Evolutionary conservation across 2,113 vertebrate species (phyloP).

Genomic region (Equus przewalskii): DNA sequence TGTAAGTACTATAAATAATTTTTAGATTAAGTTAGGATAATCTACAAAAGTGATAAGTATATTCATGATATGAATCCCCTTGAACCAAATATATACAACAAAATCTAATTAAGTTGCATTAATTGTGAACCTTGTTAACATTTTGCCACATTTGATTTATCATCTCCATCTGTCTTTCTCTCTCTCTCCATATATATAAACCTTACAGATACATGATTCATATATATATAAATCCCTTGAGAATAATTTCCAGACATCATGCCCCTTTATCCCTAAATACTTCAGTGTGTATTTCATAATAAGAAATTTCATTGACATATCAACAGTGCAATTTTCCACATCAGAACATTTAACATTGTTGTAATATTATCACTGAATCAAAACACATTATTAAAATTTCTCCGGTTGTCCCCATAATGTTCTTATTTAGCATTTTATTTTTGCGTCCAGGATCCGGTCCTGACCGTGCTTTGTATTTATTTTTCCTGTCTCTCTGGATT

Average conservation of each 20-base stretch:
- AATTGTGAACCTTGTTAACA: neutral
- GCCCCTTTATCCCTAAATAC: neutral
- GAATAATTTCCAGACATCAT: slow-evolving; percentile 17
- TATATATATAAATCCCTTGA: neutral
- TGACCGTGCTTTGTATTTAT: neutral
- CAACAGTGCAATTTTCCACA: slow-evolving; percentile 19
- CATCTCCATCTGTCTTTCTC: neutral
- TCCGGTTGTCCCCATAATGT: neutral
- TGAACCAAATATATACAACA: neutral
- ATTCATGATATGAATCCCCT: neutral
- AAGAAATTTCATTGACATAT: neutral
- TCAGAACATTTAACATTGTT: neutral
- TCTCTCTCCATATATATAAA: neutral
- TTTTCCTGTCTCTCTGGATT: neutral
- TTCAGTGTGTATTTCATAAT: neutral
- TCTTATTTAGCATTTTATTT: slow-evolving; percentile 15
- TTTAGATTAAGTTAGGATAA: slow-evolving; percentile 35
- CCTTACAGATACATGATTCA: neutral
- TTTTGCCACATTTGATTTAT: neutral
- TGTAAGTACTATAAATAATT: slow-evolving; percentile 90
- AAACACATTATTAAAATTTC: neutral
- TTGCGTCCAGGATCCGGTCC: neutral
- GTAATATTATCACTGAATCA: neutral
- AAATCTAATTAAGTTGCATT: neutral
- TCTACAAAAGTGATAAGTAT: neutral